phyloP scores from a whole-genome alignment of 2,113 vertebrate species.

The Benitochromis conjunctus region DNA sequence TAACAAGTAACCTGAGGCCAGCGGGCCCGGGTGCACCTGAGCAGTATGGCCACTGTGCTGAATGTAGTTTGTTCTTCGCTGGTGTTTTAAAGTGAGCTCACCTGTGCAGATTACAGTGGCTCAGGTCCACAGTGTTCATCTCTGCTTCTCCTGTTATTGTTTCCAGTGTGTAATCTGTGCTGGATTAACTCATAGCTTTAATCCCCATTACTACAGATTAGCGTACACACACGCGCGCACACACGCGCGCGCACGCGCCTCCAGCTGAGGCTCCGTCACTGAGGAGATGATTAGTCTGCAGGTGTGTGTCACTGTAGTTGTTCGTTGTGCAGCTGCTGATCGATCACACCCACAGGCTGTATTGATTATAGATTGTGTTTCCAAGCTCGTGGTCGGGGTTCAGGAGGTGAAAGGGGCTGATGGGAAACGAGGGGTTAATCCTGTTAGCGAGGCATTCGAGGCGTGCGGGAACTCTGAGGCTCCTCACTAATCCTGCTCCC shows the following conservation, averaged over 20 bases:
- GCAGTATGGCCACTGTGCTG: not conserved
- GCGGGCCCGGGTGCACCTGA: not conserved
- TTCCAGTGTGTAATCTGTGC: not conserved
- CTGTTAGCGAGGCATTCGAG: not conserved
- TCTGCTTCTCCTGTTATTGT: not conserved
- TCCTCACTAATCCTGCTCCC: not conserved
- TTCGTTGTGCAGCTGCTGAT: not conserved
- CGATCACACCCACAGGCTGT: not conserved
- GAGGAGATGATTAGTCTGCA: not conserved
- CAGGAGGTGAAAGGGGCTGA: not conserved
- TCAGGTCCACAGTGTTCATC: not conserved
- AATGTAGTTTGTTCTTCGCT: not conserved
- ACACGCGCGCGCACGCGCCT: not conserved
- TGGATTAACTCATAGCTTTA: conserved; percentile 4
- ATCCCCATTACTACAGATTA: conserved; percentile 32
- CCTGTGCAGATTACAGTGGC: not conserved
- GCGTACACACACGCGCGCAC: not conserved
- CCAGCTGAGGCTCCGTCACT: not conserved
- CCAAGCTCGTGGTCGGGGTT: not conserved
- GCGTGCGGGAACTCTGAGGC: not conserved
- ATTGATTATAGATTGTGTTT: not conserved
- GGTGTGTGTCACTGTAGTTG: not conserved
- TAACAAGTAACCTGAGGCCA: not conserved
- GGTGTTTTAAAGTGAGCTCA: not conserved
- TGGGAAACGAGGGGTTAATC: not conserved